phyloP scores from a whole-genome alignment of 2,888 invertebrate genomes.

The Oscheius sp. region DNA sequence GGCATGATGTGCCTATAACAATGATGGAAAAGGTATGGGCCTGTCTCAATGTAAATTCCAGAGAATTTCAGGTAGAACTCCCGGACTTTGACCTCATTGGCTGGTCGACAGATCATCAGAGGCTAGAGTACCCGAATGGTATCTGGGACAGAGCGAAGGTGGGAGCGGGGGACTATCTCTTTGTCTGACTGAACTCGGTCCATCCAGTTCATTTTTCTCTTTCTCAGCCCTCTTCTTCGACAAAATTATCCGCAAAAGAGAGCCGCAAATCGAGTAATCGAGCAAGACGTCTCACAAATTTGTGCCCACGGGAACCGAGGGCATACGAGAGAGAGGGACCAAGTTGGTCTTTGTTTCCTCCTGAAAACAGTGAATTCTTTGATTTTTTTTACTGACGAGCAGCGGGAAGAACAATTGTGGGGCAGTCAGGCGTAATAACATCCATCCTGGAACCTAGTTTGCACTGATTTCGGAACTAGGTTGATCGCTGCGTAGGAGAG shows the following conservation, averaged over 20 bases:
- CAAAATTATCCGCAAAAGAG: constrained; percentile 23
- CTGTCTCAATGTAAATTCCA: neutral
- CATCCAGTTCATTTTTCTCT: neutral
- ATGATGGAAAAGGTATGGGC: constrained; percentile 71
- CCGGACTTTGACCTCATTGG: constrained; percentile 73
- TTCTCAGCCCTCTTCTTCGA: neutral
- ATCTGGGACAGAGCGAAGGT: constrained; percentile 71
- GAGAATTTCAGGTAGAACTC: constrained; percentile 65
- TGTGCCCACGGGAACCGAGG: neutral
- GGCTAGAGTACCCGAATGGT: constrained; percentile 73
- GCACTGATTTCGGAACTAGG: too few relatives aligned
- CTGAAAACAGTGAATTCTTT: too few relatives aligned
- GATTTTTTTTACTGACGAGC: too few relatives aligned
- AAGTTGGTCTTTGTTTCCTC: too few relatives aligned
- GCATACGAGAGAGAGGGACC: too few relatives aligned
- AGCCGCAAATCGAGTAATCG: constrained; percentile 37
- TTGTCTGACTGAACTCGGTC: neutral
- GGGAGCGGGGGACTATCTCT: neutral
- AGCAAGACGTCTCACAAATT: constrained; percentile 34
- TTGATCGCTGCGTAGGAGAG: too few relatives aligned
- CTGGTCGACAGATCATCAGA: constrained; percentile 71
- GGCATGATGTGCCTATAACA: constrained; percentile 73
- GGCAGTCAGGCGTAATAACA: too few relatives aligned
- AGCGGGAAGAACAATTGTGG: too few relatives aligned
- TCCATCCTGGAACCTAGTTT: too few relatives aligned